Evolutionary conservation across 1,140 invertebrate species (phyloP).

Genomic region (Anastrepha ludens): DNA sequence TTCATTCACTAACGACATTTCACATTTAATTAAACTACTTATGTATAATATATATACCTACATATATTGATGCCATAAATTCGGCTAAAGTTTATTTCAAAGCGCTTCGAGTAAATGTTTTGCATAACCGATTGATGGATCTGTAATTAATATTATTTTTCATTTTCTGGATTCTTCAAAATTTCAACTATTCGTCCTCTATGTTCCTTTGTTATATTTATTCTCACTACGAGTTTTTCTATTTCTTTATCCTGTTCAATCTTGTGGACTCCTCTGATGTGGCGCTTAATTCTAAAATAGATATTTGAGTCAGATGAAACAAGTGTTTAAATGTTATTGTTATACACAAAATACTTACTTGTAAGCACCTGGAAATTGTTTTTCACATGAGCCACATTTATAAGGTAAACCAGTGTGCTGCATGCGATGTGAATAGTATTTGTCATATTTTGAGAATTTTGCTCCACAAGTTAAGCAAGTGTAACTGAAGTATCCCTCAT

Average conservation of each 20-base stretch:
- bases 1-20: no score
- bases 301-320: not conserved
- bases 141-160: not conserved
- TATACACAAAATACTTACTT: slow-evolving; percentile 6
- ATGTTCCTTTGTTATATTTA: slow-evolving; percentile 1
- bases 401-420: slow-evolving; percentile 41
- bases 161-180: slow-evolving; percentile 5
- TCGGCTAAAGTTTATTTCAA: no score
- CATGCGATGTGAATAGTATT: slow-evolving; percentile 3
- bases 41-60: no score
- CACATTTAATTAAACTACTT: no score
- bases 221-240: not conserved
- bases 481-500: slow-evolving; percentile 25
- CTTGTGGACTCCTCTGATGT: slow-evolving; percentile 48
- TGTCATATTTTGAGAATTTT: slow-evolving; percentile 33
- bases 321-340: no score
- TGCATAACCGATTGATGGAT: not conserved
- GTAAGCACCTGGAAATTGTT: slow-evolving; percentile 9
- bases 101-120: no score
- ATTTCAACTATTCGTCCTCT: not conserved
- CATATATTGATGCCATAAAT: no score
- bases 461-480: slow-evolving; percentile 45
- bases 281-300: slow-evolving; percentile 33
- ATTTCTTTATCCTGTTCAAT: not conserved
- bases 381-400: slow-evolving; percentile 40